A percentile compares a stretch with the other conserved stretches of the same genome.
These are phyloP conservation scores for Acomys russatus DNA, from an alignment of 2,797 vertebrate species.

Conservation along the genomic window DNA sequence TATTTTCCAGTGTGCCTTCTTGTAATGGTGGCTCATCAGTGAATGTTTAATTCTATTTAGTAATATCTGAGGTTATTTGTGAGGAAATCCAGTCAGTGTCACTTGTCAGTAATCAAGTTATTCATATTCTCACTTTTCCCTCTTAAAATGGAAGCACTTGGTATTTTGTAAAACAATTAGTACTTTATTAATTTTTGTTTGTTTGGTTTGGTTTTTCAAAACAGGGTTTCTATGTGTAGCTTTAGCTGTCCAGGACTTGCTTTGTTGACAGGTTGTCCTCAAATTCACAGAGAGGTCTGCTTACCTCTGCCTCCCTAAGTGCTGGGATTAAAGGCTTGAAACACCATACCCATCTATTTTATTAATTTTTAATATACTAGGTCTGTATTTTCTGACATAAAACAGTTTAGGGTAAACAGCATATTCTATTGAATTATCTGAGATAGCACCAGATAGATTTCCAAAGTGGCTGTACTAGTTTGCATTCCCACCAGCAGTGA, in stretches of 20 bases:
- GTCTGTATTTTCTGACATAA: not conserved
- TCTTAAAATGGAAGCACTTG: not conserved
- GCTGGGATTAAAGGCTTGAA: too few relatives aligned
- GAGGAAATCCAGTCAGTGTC: not conserved
- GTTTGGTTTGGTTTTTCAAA: too few relatives aligned
- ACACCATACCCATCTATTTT: not conserved
- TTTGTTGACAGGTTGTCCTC: too few relatives aligned
- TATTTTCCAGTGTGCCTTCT: not conserved
- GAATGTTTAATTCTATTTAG: not conserved
- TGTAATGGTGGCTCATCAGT: not conserved
- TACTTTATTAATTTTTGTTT: not conserved
- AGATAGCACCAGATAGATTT: too few relatives aligned
- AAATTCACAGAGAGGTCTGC: too few relatives aligned
- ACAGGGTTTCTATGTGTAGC: too few relatives aligned
- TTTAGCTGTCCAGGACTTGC: too few relatives aligned
- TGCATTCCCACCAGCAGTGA: too few relatives aligned
- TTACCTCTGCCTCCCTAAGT: too few relatives aligned
- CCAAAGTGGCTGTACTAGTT: too few relatives aligned
- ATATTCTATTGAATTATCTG: not conserved
- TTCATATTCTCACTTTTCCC: not conserved
- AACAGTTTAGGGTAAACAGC: not conserved
- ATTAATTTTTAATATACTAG: not conserved
- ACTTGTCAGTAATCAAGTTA: not conserved
- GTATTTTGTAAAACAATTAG: not conserved
- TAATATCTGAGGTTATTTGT: not conserved